Conservation (phyloP, 1,140 invertebrate genomes). For the Akabosia matsudoensis region DNA sequence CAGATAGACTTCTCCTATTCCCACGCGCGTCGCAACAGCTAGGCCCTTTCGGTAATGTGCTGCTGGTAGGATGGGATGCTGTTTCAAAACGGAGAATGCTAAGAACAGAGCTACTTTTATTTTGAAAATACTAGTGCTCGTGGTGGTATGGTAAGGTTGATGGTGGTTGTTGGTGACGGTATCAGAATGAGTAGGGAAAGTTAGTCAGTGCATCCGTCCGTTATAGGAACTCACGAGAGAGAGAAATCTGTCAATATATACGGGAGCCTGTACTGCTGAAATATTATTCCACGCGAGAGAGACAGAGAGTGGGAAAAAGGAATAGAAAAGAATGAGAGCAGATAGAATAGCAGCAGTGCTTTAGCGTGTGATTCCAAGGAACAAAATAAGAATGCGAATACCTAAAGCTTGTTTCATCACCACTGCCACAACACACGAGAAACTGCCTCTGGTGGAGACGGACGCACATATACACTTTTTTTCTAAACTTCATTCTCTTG, state of each 20-base stretch:
- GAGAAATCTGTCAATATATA: background rate
- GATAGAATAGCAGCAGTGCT: background rate
- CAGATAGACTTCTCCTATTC: background rate
- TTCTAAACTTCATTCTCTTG: conserved; percentile 6
- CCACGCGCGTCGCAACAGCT: background rate
- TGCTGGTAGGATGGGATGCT: background rate
- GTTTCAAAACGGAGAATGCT: too few relatives aligned
- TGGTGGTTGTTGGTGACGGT: background rate
- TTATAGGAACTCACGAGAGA: background rate
- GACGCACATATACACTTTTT: too few relatives aligned
- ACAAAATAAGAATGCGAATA: too few relatives aligned
- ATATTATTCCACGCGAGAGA: conserved; percentile 10
- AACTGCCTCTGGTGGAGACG: too few relatives aligned
- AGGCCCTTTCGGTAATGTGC: background rate
- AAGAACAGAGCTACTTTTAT: too few relatives aligned
- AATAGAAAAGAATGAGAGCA: background rate
- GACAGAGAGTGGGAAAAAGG: background rate
- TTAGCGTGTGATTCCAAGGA: too few relatives aligned
- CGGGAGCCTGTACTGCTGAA: background rate
- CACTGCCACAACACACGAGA: too few relatives aligned
- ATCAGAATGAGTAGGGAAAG: background rate
- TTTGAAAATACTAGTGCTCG: too few relatives aligned
- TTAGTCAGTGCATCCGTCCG: conserved; percentile 8
- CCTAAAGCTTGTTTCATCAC: background rate
- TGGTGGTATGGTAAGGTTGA: too few relatives aligned